These are phyloP conservation scores for Chlamydotis undulata DNA, from an alignment of 2,113 vertebrate genomes.

Conservation along the genomic window DNA sequence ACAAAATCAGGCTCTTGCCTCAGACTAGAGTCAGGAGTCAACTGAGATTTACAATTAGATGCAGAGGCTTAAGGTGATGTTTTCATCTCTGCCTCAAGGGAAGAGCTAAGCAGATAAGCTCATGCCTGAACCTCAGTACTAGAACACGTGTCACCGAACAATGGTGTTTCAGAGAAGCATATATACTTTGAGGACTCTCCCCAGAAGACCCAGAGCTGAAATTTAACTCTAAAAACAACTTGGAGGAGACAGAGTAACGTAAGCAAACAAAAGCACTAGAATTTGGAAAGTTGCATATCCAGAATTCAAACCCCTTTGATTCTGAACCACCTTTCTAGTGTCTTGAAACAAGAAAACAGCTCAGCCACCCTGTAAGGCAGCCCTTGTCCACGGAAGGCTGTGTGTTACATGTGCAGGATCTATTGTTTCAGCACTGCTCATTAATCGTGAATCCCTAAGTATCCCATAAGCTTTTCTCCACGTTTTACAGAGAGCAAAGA, in stretches of 20 bases:
- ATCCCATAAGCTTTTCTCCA: background rate
- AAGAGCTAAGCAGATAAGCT: background rate
- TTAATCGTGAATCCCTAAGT: background rate
- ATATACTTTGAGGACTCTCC: background rate
- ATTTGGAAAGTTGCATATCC: background rate
- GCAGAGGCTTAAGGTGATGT: background rate
- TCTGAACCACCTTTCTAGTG: background rate
- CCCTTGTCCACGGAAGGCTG: background rate
- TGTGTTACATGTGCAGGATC: background rate
- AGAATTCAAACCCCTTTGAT: background rate
- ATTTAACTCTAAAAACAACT: background rate
- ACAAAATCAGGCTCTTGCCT: background rate
- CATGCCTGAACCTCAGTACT: background rate
- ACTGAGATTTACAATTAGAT: background rate
- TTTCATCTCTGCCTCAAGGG: background rate
- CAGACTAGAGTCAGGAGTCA: background rate
- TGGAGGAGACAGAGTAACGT: background rate
- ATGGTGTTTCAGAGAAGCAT: background rate
- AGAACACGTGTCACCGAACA: rapidly evolving
- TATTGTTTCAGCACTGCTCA: background rate
- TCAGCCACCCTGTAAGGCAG: background rate
- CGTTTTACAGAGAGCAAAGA: background rate
- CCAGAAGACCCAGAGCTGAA: background rate
- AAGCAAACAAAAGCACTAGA: background rate
- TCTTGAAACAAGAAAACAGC: background rate